Base-by-base conservation (phyloP, 2,888 invertebrate genomes). In the Ectobius pallidus region DNA sequence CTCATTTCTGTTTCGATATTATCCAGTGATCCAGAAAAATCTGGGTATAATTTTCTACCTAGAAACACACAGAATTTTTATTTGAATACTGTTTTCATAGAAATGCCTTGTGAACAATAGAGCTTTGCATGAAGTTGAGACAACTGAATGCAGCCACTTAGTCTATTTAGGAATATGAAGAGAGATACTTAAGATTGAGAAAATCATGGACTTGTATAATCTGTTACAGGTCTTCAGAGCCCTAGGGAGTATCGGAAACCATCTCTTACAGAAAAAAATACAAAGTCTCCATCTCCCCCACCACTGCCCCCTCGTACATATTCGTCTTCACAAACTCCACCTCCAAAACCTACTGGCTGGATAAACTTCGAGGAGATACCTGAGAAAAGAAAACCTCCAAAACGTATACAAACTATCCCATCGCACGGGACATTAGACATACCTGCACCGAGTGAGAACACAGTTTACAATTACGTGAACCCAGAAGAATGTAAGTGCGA, bases 401-500 rank as follows among this genome's bases (percentile, higher is more conserved):
- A 93, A 82, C 87, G 93, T 76, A 94, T 94, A 78, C 93, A 93
- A 80, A 92, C 93, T 22, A 87, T 94, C 79, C 94, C 94, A 25
- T 86, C 88, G 30, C 63, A 65, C n/a, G 71, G 71, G 4, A 71
- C 63, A 9, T 4, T 71, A 34, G 71, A 71, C 22, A 32, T 73
- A 20, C 73, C 65, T 20, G 86, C 81, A 63, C 82, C 83, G 61
- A 84, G 83, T 49, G 77, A 79, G 2, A 82, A 80, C 73, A 78
- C 80, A 49, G 87, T 90, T 77, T 90, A 90, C 78, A 92, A 89
- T 83, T 94, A 94, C 83, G 94, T 94, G 70, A 93, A 93, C 82
- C 94, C 94, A 4, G 94, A 94, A 81, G 93, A 93, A 79, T 94
- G 94, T 80, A 91, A 92, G 81, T 94, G 94, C 84, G 94, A 94